These are phyloP conservation scores for Merluccius polli DNA, from an alignment of 2,797 vertebrate species.

Conservation along the genomic window DNA sequence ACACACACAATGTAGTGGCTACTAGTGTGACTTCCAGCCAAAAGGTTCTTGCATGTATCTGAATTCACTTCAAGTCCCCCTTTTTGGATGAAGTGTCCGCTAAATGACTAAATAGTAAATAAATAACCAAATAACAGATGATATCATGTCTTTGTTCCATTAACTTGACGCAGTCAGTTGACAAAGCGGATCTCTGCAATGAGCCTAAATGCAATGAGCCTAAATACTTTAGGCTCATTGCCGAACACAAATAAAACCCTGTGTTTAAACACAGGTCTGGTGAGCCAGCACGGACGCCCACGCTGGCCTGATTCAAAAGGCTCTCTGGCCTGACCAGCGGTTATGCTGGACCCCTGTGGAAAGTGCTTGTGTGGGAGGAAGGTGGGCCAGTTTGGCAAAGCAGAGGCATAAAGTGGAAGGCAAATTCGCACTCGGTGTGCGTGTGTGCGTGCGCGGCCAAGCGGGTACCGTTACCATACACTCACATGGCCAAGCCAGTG, in stretches of 20 bases:
- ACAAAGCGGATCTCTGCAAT: too few species aligned
- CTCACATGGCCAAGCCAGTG: too few species aligned
- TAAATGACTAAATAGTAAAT: neutral
- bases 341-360: constrained; percentile 29
- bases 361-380: constrained; percentile 26
- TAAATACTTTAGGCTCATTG: neutral
- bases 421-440: constrained; percentile 17
- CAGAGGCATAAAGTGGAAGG: constrained; percentile 10
- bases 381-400: constrained; percentile 26
- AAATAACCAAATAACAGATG: neutral
- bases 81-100: neutral
- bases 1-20: too few species aligned
- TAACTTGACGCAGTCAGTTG: too few species aligned
- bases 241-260: neutral
- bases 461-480: too few species aligned
- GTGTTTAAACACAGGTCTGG: constrained; percentile 24
- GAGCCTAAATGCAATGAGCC: neutral
- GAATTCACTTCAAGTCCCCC: neutral
- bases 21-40: too few species aligned
- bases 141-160: neutral
- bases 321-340: constrained; percentile 26
- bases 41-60: neutral
- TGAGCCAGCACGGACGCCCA: constrained; percentile 52
- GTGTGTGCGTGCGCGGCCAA: constrained; percentile 5
- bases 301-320: constrained; percentile 38